Evolutionary conservation across 2,797 vertebrate genomes (phyloP).

Genomic region (Knipowitschia caucasica): DNA sequence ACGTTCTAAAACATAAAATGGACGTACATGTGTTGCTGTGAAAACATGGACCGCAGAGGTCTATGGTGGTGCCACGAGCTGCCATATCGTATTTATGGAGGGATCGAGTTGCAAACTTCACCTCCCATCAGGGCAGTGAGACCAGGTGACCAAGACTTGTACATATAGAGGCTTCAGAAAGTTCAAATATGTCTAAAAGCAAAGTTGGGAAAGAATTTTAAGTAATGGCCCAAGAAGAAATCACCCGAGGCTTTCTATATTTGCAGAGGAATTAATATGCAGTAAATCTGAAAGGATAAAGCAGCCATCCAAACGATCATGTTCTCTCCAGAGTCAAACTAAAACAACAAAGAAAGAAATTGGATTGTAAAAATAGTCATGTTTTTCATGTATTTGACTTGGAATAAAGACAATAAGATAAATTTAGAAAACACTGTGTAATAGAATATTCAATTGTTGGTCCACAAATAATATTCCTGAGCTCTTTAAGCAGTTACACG

Average conservation of each 20-base stretch:
- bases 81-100: constrained; percentile 44
- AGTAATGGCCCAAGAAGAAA: constrained; percentile 14
- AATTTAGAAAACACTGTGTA: not conserved
- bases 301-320: constrained; percentile 45
- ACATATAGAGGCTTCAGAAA: constrained; percentile 14
- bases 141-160: constrained; percentile 47
- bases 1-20: too few species aligned
- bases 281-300: constrained; percentile 27
- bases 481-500: not conserved
- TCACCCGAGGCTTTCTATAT: constrained; percentile 24
- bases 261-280: constrained; percentile 39
- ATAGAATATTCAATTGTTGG: not conserved
- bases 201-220: constrained; percentile 14
- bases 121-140: constrained; percentile 44
- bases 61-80: constrained; percentile 50
- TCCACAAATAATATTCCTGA: not conserved
- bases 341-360: not conserved
- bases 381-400: not conserved
- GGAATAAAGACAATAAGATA: not conserved
- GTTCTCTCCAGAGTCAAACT: constrained; percentile 32
- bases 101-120: constrained; percentile 60
- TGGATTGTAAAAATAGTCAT: not conserved
- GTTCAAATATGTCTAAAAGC: constrained; percentile 12
- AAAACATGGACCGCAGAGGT: constrained; percentile 8
- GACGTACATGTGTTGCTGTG: not conserved